Base-by-base conservation (phyloP, 2,888 invertebrate species). In the Pteria penguin region DNA sequence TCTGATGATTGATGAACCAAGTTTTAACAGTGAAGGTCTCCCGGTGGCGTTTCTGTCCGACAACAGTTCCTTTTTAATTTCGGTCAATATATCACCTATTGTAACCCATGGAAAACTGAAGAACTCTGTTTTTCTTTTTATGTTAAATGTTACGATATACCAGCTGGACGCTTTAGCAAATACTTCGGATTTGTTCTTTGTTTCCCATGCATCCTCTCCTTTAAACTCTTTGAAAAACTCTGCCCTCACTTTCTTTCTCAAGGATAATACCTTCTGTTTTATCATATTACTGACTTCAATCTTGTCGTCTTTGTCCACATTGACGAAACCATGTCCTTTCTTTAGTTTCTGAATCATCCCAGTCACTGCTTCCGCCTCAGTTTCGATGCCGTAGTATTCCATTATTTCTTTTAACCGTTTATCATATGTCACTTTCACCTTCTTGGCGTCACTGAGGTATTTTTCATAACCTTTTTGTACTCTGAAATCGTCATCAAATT, bases 41-140 rank as follows among this genome's bases (percentile, higher is more conserved):
- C 4, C 4, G 1, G 22, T 55, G 8, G 4, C 55, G 4, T 32
- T n/a, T 65, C 26, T 36, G 4, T 52, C 45, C 14, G n/a, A 3
- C 2, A 5, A 11, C 3, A 22, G 3, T 45, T 27, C 45, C 26
- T 26, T 36, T 54, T 55, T 67, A 2, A 32, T 26, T 0, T 18
- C n/a, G 24, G 55, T 22, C 11, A 67, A 18, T 0, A 67, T 14
- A 31, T 55, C 54, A n/a, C 31, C 67, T 5, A 32, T 32, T 2
- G 45, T 36, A 18, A 65, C 55, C 72, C 72, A 72, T n/a, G 72
- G 63, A 27, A 72, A 72, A 27, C 72, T 72, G 5, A 72, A 18
- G 14, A 72, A 36, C 0, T 60, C 58, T n/a, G 58, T 31, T 1
- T 60, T 65, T 0, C 27, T 5, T n/a, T 22, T 52, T 2, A 31